phyloP scores from a whole-genome alignment of 1,140 invertebrate genomes.

The Drosophila azteca region DNA sequence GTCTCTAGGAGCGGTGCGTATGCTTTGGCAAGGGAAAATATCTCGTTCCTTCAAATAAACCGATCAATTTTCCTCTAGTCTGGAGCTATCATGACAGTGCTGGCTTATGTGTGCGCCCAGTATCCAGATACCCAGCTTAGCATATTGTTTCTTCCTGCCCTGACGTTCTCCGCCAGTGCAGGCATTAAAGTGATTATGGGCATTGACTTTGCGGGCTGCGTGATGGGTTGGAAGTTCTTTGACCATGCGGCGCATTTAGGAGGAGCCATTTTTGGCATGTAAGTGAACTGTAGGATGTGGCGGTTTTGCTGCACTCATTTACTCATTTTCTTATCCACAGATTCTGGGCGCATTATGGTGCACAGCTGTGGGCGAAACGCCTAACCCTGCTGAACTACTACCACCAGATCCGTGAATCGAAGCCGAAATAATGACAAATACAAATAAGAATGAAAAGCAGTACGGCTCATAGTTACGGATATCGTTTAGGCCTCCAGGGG shows the following conservation, averaged over 20 bases:
- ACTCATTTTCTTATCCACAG: slow-evolving; percentile 25
- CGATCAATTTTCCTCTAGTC: slow-evolving; percentile 88
- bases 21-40: slow-evolving; percentile 4
- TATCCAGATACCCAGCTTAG: slow-evolving; percentile 93
- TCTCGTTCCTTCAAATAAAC: not conserved
- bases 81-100: slow-evolving; percentile 95
- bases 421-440: slow-evolving; percentile 59
- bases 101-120: slow-evolving; percentile 93
- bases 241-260: slow-evolving; percentile 99
- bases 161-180: slow-evolving; percentile 92
- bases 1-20: slow-evolving; percentile 95
- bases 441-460: not conserved
- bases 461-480: slow-evolving; percentile 20
- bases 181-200: slow-evolving; percentile 94
- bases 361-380: slow-evolving; percentile 76
- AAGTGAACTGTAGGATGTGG: slow-evolving; percentile 30
- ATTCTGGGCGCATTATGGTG: slow-evolving; percentile 75
- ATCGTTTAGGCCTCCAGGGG: slow-evolving; percentile 43
- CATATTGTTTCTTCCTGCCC: slow-evolving; percentile 95
- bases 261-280: slow-evolving; percentile 96
- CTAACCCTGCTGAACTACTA: slow-evolving; percentile 75
- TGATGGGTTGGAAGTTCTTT: slow-evolving; percentile 95
- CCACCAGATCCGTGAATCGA: slow-evolving; percentile 76
- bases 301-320: not conserved
- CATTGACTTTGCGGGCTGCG: slow-evolving; percentile 91